Conservation (phyloP, 2,113 vertebrate species). For the zebrafish (Danio rerio) region DNA sequence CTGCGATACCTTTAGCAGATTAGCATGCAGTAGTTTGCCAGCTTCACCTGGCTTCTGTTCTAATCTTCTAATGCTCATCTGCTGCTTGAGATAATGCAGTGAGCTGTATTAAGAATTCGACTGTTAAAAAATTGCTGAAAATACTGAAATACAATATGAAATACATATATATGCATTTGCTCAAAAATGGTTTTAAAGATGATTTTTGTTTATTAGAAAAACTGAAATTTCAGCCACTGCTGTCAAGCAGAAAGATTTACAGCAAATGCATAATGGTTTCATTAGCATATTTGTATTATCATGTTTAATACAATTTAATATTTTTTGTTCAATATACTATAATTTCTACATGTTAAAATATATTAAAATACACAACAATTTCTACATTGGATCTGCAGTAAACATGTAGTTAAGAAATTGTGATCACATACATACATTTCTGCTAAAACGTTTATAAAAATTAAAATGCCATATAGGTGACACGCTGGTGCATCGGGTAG, state of each 20-base stretch:
- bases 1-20: slow-evolving; percentile 35
- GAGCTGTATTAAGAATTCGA: neutral
- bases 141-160: neutral
- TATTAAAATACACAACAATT: too few relatives aligned
- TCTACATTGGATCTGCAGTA: too few relatives aligned
- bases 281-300: too few relatives aligned
- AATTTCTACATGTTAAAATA: too few relatives aligned
- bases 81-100: slow-evolving; percentile 6
- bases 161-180: neutral
- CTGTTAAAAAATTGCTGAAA: neutral
- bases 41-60: slow-evolving; percentile 22
- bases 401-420: neutral
- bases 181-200: neutral
- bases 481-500: too few relatives aligned
- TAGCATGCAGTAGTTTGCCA: slow-evolving; percentile 23
- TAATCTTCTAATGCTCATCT: slow-evolving; percentile 25
- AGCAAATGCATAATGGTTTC: too few relatives aligned
- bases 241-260: too few relatives aligned
- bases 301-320: too few relatives aligned
- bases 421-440: neutral
- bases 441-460: neutral
- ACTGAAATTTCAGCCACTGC: too few relatives aligned
- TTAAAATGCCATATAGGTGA: too few relatives aligned
- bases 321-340: too few relatives aligned
- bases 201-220: neutral